phyloP scores from a whole-genome alignment of 2,113 vertebrate species.

The Seriola aureovittata region DNA sequence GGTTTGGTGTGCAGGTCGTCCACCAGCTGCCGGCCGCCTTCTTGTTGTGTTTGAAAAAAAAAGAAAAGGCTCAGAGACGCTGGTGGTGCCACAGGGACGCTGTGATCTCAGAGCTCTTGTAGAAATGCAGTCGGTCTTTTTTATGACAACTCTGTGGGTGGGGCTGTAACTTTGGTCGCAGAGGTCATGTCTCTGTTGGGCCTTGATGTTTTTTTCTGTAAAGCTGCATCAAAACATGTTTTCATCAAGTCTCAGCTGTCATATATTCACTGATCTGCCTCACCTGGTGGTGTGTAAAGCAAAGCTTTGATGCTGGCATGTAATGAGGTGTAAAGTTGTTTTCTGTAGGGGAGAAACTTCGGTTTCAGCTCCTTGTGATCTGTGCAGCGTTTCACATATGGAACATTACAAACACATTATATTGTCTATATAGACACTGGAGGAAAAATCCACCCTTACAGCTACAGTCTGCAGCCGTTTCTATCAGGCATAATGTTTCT shows the following conservation, averaged over 20 bases:
- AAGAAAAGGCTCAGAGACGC: too few relatives aligned
- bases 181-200: neutral
- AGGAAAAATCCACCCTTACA: too few relatives aligned
- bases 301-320: neutral
- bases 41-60: neutral
- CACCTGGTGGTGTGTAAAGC: neutral
- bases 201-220: constrained; percentile 11
- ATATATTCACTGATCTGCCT: neutral
- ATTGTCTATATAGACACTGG: too few relatives aligned
- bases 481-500: too few relatives aligned
- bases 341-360: neutral
- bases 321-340: too few relatives aligned
- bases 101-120: too few relatives aligned
- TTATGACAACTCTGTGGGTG: neutral
- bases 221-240: constrained; percentile 5
- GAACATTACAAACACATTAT: neutral
- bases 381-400: neutral
- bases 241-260: neutral
- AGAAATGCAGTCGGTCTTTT: neutral
- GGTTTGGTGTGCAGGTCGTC: neutral
- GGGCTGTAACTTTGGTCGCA: neutral
- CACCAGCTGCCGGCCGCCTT: neutral
- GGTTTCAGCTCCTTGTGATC: too few relatives aligned
- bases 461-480: too few relatives aligned
- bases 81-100: too few relatives aligned